These are phyloP conservation scores for Nasonia giraulti DNA, from an alignment of 1,140 invertebrate species.

Conservation along the genomic window DNA sequence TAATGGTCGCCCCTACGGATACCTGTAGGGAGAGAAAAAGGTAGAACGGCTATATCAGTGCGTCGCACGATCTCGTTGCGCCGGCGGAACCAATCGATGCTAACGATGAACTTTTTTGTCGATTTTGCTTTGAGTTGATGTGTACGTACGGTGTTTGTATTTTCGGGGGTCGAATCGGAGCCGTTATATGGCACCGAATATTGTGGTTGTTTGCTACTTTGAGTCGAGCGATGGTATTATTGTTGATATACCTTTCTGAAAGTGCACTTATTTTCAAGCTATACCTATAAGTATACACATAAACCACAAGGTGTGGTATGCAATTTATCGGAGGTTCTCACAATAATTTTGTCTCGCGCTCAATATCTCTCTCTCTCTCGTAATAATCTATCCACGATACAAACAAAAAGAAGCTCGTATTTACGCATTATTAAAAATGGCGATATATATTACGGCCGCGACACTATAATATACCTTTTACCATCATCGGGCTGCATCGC, in stretches of 20 bases:
- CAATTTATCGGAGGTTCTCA: constrained; percentile 3
- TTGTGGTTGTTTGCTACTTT: constrained; percentile 32
- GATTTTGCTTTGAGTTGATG: constrained; percentile 55
- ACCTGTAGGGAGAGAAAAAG: not conserved
- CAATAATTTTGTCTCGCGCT: not conserved
- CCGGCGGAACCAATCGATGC: constrained; percentile 42
- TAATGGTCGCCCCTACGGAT: constrained; percentile 11
- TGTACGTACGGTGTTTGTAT: constrained; percentile 30
- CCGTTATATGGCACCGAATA: no score
- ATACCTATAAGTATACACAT: no score
- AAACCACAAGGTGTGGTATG: not conserved
- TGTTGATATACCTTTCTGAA: not conserved
- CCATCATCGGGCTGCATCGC: not conserved
- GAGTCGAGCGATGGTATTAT: no score
- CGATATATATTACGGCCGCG: constrained; percentile 25
- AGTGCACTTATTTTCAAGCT: not conserved
- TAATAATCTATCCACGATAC: not conserved
- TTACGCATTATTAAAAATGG: constrained; percentile 31
- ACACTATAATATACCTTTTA: constrained; percentile 34
- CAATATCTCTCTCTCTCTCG: not conserved
- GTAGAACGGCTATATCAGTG: constrained; percentile 53
- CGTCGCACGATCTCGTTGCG: constrained; percentile 51
- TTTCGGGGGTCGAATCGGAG: not conserved
- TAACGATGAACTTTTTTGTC: constrained; percentile 52
- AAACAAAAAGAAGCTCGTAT: constrained; percentile 14